A percentile compares a stretch with the other conserved stretches of the same genome.
These are phyloP conservation scores for Myrmecobius fasciatus DNA, from an alignment of 2,113 vertebrate species.

Conservation along the genomic window DNA sequence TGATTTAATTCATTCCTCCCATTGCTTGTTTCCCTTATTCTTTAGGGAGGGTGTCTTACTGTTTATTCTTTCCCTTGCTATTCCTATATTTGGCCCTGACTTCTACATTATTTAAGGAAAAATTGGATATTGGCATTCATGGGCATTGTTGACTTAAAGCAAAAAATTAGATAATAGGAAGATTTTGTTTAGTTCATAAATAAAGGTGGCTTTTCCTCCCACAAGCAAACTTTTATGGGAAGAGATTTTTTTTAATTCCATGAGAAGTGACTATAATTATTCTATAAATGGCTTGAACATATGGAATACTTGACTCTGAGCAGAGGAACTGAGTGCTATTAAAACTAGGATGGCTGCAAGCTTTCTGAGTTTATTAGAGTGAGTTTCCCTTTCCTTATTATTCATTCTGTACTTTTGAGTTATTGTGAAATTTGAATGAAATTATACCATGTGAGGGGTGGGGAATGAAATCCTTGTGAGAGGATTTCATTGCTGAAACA, in stretches of 20 bases:
- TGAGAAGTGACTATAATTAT: slow-evolving; percentile 74
- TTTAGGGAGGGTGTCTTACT: neutral
- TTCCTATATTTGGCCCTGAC: neutral
- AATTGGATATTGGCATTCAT: neutral
- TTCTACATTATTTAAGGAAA: neutral
- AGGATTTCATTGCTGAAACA: slow-evolving; percentile 75
- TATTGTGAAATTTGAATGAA: slow-evolving; percentile 77
- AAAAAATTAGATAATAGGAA: neutral
- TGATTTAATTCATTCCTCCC: neutral
- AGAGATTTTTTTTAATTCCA: slow-evolving; percentile 47
- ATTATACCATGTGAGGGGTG: slow-evolving; percentile 64
- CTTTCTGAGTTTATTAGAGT: slow-evolving; percentile 75
- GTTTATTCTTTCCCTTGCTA: neutral
- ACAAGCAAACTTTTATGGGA: slow-evolving; percentile 54
- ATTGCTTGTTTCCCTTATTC: neutral
- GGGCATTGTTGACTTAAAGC: neutral
- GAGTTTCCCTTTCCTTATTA: slow-evolving; percentile 71
- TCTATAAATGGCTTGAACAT: slow-evolving; percentile 76
- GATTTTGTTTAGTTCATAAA: slow-evolving; percentile 46
- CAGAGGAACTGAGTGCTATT: slow-evolving; percentile 38
- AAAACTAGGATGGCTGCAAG: slow-evolving; percentile 71
- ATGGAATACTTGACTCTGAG: slow-evolving; percentile 73
- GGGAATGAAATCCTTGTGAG: slow-evolving; percentile 73
- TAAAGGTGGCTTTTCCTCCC: slow-evolving; percentile 9
- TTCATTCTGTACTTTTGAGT: slow-evolving; percentile 62